Conservation (phyloP, 1,140 invertebrate genomes). For the Eulimnadia texana region DNA sequence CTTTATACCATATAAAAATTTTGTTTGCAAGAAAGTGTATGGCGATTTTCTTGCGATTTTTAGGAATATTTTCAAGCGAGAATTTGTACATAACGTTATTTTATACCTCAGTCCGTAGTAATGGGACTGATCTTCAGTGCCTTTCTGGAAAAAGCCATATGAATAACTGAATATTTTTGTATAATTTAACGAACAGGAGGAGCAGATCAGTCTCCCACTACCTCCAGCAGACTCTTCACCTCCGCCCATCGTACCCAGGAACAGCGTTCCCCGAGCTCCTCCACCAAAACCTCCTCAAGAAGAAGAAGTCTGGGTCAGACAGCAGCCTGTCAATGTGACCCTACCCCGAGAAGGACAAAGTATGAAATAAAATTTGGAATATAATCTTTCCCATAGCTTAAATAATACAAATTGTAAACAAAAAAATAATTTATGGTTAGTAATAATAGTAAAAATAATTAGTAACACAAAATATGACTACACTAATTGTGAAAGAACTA, state of each 20-base stretch:
- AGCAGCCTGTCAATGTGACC: conserved; percentile 2
- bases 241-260: neutral
- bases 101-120: too few species aligned
- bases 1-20: too few species aligned
- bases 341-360: neutral
- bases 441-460: too few species aligned
- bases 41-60: too few species aligned
- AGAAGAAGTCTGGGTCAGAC: conserved; percentile 4
- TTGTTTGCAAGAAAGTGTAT: too few species aligned
- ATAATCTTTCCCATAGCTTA: neutral
- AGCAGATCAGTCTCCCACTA: neutral
- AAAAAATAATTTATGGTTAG: neutral
- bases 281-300: neutral
- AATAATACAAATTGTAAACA: neutral
- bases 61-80: too few species aligned
- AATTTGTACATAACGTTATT: too few species aligned
- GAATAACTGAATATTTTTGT: too few species aligned
- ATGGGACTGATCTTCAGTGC: too few species aligned
- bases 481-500: too few species aligned
- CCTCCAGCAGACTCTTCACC: neutral
- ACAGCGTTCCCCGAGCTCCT: neutral
- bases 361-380: too few species aligned
- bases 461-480: neutral
- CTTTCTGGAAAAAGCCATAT: too few species aligned
- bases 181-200: neutral